These are phyloP conservation scores for Colossoma macropomum DNA, from an alignment of 2,113 vertebrate genomes.

Conservation along the genomic window DNA sequence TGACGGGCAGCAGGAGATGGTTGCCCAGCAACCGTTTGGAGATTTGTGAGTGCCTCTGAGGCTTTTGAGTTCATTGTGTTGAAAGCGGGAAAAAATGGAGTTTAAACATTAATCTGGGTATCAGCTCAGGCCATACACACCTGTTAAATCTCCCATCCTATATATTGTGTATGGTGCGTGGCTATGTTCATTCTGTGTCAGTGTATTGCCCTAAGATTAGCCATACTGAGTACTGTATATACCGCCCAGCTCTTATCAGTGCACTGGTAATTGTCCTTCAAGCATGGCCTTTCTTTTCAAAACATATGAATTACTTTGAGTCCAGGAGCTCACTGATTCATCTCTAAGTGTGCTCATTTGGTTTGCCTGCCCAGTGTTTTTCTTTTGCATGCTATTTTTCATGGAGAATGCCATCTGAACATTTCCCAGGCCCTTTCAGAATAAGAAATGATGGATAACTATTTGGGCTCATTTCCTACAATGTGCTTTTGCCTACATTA, in stretches of 20 bases:
- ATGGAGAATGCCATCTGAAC: conserved; percentile 18
- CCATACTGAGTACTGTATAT: background rate
- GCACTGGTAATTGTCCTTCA: conserved; percentile 8
- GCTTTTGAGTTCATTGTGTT: conserved; percentile 35
- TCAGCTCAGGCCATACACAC: conserved; percentile 34
- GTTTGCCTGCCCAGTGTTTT: background rate
- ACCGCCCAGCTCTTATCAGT: conserved; percentile 10
- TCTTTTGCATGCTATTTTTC: background rate
- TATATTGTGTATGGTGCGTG: conserved; percentile 6
- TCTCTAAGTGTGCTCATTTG: conserved; percentile 19
- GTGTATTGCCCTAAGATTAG: background rate
- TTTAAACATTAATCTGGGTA: conserved; percentile 51
- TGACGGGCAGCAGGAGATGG: conserved; percentile 30
- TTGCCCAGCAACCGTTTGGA: conserved; percentile 51
- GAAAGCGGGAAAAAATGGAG: conserved; percentile 20
- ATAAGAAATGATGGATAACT: conserved; percentile 1
- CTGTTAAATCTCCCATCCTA: conserved; percentile 43
- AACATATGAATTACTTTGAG: background rate
- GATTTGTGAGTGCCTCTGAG: conserved; percentile 35
- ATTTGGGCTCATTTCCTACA: conserved; percentile 7
- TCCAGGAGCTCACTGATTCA: conserved; percentile 9
- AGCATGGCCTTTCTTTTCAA: background rate
- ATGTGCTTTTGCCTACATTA: background rate
- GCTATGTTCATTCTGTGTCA: background rate
- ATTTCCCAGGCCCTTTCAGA: conserved; percentile 22